A percentile compares a stretch with the other conserved stretches of the same genome.
phyloP scores from a whole-genome alignment of 2,113 vertebrate species.

The Nansenia antarctica region DNA sequence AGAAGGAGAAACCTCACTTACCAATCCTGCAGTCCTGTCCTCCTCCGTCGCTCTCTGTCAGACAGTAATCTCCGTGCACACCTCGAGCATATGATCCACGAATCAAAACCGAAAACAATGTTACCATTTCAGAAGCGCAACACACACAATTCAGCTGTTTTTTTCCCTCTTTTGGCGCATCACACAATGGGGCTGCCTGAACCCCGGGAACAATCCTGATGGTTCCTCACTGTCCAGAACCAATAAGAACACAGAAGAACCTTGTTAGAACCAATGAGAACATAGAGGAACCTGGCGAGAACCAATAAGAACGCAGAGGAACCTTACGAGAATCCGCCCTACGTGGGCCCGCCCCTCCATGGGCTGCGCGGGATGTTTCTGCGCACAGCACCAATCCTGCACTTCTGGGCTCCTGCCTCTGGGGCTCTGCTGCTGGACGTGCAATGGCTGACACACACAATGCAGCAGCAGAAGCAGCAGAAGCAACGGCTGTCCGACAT shows the following conservation, averaged over 20 bases:
- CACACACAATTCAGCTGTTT: no score
- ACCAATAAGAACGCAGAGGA: conserved; percentile 47
- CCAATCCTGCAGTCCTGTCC: not conserved
- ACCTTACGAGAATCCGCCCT: conserved; percentile 42
- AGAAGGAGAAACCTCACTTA: not conserved
- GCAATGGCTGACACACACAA: not conserved
- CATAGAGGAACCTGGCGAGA: conserved; percentile 11
- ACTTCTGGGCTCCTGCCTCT: conserved; percentile 29
- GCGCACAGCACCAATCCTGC: conserved; percentile 15
- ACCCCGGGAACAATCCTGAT: conserved; percentile 40
- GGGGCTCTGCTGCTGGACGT: not conserved
- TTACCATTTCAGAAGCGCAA: no score
- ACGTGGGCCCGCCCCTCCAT: no score
- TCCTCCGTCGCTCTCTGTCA: not conserved
- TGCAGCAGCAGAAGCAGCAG: not conserved
- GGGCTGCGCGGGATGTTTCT: conserved; percentile 14
- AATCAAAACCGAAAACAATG: not conserved
- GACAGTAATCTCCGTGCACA: not conserved
- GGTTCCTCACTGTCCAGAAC: conserved; percentile 21
- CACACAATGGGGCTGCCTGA: conserved; percentile 64
- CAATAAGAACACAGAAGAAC: conserved; percentile 28
- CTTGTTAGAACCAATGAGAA: conserved; percentile 52
- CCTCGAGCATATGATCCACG: not conserved
- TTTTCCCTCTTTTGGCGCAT: conserved; percentile 46
- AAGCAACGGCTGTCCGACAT: not conserved